Percentiles rank a stretch among this genome's conserved stretches.
These are phyloP conservation scores for Podarcis siculus DNA, from an alignment of 2,797 vertebrate genomes.

Conservation along the genomic window DNA sequence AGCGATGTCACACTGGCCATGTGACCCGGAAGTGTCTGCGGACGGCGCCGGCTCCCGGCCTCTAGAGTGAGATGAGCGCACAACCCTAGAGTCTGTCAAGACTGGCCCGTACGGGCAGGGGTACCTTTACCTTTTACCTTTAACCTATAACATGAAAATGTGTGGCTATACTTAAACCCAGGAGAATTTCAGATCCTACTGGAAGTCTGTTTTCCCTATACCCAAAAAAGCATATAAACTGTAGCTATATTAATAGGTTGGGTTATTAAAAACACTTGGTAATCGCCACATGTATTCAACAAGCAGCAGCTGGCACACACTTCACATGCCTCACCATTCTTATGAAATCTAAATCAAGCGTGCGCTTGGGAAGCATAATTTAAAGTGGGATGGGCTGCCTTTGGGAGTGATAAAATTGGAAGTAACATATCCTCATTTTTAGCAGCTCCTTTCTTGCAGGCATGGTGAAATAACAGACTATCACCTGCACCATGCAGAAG, in stretches of 20 bases:
- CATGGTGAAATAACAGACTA: conserved; percentile 55
- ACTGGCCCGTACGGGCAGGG: too few relatives aligned
- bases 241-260: conserved; percentile 27
- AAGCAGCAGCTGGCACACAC: conserved; percentile 41
- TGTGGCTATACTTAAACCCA: neutral
- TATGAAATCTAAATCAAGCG: conserved; percentile 57
- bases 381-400: conserved; percentile 43
- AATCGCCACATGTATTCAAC: conserved; percentile 33
- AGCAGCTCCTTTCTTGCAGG: conserved; percentile 48
- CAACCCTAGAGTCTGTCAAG: too few relatives aligned
- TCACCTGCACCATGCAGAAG: conserved; percentile 54
- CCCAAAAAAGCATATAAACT: conserved; percentile 5
- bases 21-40: too few relatives aligned
- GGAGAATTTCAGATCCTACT: neutral
- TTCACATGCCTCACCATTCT: conserved; percentile 33
- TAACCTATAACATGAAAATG: neutral
- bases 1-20: too few relatives aligned
- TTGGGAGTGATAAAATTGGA: conserved; percentile 45
- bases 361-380: conserved; percentile 48
- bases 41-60: too few relatives aligned
- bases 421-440: conserved; percentile 57
- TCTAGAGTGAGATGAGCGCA: too few relatives aligned
- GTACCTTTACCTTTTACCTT: too few relatives aligned
- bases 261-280: conserved; percentile 34
- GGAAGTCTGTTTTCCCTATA: neutral